Percentiles rank a stretch among this genome's conserved stretches.
Conservation (phyloP, 2,113 vertebrate species). For the Emberiza fucata region DNA sequence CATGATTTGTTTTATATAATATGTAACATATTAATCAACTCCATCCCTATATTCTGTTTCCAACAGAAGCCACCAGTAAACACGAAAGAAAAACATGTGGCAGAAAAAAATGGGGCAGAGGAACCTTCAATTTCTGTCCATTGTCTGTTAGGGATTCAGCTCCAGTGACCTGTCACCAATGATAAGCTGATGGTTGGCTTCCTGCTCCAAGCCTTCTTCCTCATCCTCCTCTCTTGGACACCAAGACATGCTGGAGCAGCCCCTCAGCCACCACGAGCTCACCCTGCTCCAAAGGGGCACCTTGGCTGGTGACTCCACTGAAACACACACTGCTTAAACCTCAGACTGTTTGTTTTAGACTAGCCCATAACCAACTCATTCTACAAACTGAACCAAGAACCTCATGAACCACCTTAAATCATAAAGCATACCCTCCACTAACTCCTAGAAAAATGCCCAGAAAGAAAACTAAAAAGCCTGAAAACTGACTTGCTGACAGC, state of each 20-base stretch:
- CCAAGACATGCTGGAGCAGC: neutral
- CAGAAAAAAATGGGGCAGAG: neutral
- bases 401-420: neutral
- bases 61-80: neutral
- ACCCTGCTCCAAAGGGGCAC: neutral
- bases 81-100: neutral
- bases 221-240: neutral
- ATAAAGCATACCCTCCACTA: neutral
- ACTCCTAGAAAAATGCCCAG: neutral
- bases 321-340: neutral
- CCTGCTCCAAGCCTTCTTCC: neutral
- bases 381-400: neutral
- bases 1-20: neutral
- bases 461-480: neutral
- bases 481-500: neutral
- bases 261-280: neutral
- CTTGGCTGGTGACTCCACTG: neutral
- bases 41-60: neutral
- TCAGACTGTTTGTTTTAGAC: neutral
- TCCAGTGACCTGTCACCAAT: neutral
- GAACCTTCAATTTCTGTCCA: neutral
- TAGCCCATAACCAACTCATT: neutral
- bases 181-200: neutral
- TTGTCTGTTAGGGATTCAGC: neutral
- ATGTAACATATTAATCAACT: accelerated